Base-by-base conservation (phyloP, 1,140 invertebrate genomes). In the Antheraea pernyi region DNA sequence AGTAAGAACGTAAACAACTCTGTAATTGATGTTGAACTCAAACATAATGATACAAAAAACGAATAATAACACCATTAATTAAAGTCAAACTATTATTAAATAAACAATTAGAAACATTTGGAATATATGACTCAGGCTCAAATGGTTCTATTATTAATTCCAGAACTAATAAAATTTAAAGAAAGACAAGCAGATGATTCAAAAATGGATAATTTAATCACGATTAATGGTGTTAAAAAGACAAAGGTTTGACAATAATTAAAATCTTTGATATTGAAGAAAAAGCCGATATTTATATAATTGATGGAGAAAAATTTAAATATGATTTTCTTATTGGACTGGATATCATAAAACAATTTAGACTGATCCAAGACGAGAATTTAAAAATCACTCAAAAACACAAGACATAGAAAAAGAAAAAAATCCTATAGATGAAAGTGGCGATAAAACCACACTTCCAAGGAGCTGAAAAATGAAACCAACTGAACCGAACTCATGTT, bases 101-200 rank as follows among this genome's bases (percentile, higher is more conserved):
- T 64, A 73, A 72, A 82, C 82, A 83, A 84, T 82, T 83, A 48
- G 73, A 81, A 73, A 68, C 60, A 16, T 22, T 37, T 0, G 83
- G 78, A 37, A 71, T 82, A 58, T 85, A 83, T 79, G 81, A 85
- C 71, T 82, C 75, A 64, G 78, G 76, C 22, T 80, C 76, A 46
- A 79, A 81, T 72, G 73, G 79, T 2, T 73, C 71, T 13, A 59
- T 84, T 64, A 83, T 84, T 62, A 82, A 85, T 69, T 77, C 78
- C 66, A 81, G 62, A 70, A n/a, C 66, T 84, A 73, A 48, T 85
- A 69, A 67, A 59, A 2, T 68, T 82, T 58, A 78, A 75, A 74
- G 71, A 75, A 30, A 19, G 58, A 78, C 13, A 18, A 58, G 68
- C 11, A 7, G 11, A 60, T 60, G 46, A 71, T 16, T n/a, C n/a